These are phyloP conservation scores for Dynastes hyllus DNA, from an alignment of 2,888 invertebrate species.

Conservation along the genomic window DNA sequence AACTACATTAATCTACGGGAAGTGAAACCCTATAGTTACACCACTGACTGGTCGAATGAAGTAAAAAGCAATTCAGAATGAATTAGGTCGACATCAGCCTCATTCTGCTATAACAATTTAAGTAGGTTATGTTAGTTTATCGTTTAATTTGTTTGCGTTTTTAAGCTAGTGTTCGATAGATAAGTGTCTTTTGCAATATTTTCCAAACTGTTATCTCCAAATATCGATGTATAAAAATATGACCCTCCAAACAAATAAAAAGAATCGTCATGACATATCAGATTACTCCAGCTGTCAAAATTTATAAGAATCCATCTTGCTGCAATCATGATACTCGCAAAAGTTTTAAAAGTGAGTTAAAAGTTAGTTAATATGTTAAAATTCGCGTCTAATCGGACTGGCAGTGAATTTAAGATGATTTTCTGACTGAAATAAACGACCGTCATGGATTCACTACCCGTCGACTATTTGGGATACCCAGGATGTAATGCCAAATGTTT, in stretches of 20 bases:
- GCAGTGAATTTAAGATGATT: slow-evolving; percentile 38
- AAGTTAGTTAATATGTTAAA: slow-evolving; percentile 44
- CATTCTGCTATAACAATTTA: too few relatives aligned
- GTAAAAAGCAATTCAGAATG: neutral
- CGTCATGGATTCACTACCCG: slow-evolving; percentile 66
- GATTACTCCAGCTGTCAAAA: slow-evolving; percentile 37
- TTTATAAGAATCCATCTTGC: slow-evolving; percentile 51
- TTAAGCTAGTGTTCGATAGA: neutral
- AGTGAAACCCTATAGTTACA: too few relatives aligned
- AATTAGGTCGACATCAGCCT: neutral
- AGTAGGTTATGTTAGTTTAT: too few relatives aligned
- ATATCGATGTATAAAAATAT: neutral
- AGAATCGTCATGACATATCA: slow-evolving; percentile 31
- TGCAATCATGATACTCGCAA: slow-evolving; percentile 46
- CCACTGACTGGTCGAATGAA: too few relatives aligned
- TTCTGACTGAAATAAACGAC: slow-evolving; percentile 35
- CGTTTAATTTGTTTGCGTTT: too few relatives aligned
- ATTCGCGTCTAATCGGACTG: slow-evolving; percentile 20
- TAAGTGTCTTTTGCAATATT: too few relatives aligned
- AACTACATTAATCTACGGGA: too few relatives aligned
- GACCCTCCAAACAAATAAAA: neutral
- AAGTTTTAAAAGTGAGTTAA: slow-evolving; percentile 51
- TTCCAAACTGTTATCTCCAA: neutral
- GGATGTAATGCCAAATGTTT: slow-evolving; percentile 56
- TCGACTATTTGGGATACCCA: slow-evolving; percentile 67